Evolutionary conservation across 1,140 invertebrate species (phyloP).

Genomic region (Lepeophtheirus salmonis): DNA sequence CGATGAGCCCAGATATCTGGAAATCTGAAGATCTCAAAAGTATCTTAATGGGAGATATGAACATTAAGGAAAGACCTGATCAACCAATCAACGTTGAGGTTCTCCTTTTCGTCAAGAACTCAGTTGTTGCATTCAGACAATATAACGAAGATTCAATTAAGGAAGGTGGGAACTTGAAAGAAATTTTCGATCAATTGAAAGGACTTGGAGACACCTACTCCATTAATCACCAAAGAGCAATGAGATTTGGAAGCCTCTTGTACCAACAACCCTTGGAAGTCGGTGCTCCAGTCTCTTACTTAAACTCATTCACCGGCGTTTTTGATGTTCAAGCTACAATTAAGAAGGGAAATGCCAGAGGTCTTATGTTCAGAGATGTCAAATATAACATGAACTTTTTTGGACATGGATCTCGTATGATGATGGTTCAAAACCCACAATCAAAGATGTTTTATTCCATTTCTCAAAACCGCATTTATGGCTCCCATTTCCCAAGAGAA

Average conservation of each 20-base stretch:
- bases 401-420: neutral
- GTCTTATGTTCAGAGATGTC: conserved; percentile 14
- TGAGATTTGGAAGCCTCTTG: neutral
- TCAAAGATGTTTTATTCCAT: neutral
- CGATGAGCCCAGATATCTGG: conserved; percentile 5
- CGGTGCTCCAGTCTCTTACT: conserved; percentile 7
- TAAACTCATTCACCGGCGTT: conserved; percentile 1
- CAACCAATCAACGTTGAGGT: conserved; percentile 1
- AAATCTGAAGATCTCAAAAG: conserved; percentile 11
- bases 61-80: conserved; percentile 9
- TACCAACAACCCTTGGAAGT: conserved; percentile 14
- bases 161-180: neutral
- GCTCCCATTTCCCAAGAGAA: conserved; percentile 6
- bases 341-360: conserved; percentile 11
- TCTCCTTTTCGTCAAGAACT: conserved; percentile 2
- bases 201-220: conserved; percentile 5
- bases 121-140: neutral
- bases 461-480: conserved; percentile 3
- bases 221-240: conserved; percentile 14
- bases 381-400: conserved; percentile 9
- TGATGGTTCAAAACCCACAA: neutral
- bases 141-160: conserved; percentile 4
- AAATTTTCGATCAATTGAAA: neutral
- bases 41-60: conserved; percentile 8
- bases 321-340: neutral